Percentiles rank a stretch among this genome's conserved stretches.
Evolutionary conservation across 1,140 invertebrate species (phyloP).

Genomic region (Zeugodacus cucurbitae): DNA sequence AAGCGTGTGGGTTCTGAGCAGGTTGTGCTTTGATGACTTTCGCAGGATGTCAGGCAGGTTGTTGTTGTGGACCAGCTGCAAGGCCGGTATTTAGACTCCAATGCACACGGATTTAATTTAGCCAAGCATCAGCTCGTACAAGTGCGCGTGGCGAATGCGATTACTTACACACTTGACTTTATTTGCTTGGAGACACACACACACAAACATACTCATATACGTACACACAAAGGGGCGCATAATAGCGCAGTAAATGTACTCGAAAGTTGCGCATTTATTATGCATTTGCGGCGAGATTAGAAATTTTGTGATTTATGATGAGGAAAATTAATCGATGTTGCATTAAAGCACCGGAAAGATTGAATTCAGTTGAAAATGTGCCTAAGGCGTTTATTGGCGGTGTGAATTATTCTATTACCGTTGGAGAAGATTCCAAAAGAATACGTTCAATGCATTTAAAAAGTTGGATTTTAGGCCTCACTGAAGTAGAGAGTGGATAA

Average conservation of each 20-base stretch:
- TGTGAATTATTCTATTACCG: neutral
- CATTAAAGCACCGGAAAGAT: constrained; percentile 16
- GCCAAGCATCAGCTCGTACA: constrained; percentile 44
- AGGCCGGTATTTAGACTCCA: neutral
- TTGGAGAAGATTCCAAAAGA: too few relatives aligned
- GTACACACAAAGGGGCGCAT: constrained; percentile 21
- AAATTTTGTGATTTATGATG: constrained; percentile 40
- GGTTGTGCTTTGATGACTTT: constrained; percentile 8
- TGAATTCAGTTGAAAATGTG: neutral
- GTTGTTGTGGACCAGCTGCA: constrained; percentile 12
- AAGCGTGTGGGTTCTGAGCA: neutral
- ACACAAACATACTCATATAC: neutral
- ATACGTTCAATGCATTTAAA: too few relatives aligned
- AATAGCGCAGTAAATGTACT: constrained; percentile 64
- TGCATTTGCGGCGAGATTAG: constrained; percentile 44
- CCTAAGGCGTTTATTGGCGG: neutral
- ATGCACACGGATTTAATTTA: constrained; percentile 26
- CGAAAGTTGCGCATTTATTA: constrained; percentile 61
- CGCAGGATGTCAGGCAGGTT: neutral
- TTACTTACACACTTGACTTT: constrained; percentile 53
- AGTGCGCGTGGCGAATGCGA: constrained; percentile 60
- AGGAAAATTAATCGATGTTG: constrained; percentile 28
- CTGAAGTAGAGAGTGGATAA: too few relatives aligned
- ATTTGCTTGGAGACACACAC: neutral
- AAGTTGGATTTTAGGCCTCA: too few relatives aligned